Conservation (phyloP, 2,888 invertebrate species). For the Brenthis ino region DNA sequence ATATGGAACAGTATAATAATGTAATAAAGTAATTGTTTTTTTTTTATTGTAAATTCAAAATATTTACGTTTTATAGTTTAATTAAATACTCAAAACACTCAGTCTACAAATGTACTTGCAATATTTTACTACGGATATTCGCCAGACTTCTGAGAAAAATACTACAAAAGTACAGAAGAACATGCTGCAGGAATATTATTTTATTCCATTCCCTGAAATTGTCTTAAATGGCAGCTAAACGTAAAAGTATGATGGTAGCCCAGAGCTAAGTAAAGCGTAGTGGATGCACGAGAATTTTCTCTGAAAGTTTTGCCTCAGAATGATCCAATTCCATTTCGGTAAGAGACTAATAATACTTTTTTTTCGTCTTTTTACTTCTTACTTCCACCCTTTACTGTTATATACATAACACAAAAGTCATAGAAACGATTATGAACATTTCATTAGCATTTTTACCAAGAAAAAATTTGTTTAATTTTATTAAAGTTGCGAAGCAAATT, state of each 20-base stretch:
- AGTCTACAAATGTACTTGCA: conserved; percentile 3
- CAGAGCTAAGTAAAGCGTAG: conserved; percentile 76
- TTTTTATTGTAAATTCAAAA: not conserved
- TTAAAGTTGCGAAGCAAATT: not conserved
- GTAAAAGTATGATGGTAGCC: conserved; percentile 76
- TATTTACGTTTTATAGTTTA: not conserved
- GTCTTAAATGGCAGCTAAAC: conserved; percentile 72
- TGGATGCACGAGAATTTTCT: conserved; percentile 66
- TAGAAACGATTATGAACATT: conserved; percentile 51
- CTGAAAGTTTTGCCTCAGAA: conserved; percentile 78
- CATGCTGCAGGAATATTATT: conserved; percentile 55
- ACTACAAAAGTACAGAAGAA: conserved; percentile 49
- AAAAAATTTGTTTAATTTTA: not conserved
- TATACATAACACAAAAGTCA: conserved; percentile 60
- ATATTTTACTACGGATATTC: conserved; percentile 42
- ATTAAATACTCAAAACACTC: not conserved
- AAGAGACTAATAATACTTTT: conserved; percentile 81
- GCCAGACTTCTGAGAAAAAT: conserved; percentile 41
- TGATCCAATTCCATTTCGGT: conserved; percentile 83
- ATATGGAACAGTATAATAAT: not conserved
- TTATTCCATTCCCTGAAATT: conserved; percentile 62
- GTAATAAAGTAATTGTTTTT: not conserved
- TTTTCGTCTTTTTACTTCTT: conserved; percentile 81
- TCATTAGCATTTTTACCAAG: not conserved
- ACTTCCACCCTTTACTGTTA: conserved; percentile 81